Base-by-base conservation (phyloP, 2,888 invertebrate genomes). In the Archips crataeganus region DNA sequence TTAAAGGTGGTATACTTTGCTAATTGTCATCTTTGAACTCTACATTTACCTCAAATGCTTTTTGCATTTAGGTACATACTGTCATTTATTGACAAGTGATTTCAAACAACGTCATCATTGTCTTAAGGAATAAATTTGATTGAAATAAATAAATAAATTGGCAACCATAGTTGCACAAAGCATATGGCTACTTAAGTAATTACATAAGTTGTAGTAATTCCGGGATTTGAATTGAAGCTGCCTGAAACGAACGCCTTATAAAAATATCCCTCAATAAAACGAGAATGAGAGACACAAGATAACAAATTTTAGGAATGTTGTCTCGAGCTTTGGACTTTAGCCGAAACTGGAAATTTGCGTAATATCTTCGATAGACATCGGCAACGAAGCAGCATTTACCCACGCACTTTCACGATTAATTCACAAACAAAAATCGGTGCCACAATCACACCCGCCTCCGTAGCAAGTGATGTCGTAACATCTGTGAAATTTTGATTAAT, bases 391-490 rank as follows among this genome's bases (percentile, higher is more conserved):
- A 79, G 81, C 79, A 69, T 69, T 76, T 84, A 83, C 86, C 87
- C 79, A 85, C 86, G 82, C 86, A 82, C 87, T 89, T 89, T 89
- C 88, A 84, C 86, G 87, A 85, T 83, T 82, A 83, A 81, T 84
- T 77, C 81, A 82, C 80, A 79, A 79, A 80, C 77, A 77, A 81
- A 80, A 80, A 80, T 80, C 76, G 75, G 77, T 80, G 80, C 79
- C 77, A 81, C 77, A 78, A 81, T 79, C 78, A 74, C 80, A 80
- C 77, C 77, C 81, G 78, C 79, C 81, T 76, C 76, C 75, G 74
- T 78, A 78, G 57, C 57, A 57, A 57, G 57, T 57, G 57, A 76
- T 83, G 80, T 77, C 80, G 83, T 82, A 85, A 84, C 81, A 78
- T 78, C 77, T 80, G 81, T 79, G 79, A 78, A 82, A 77, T 79